These are phyloP conservation scores for Mormyrus iriodes DNA, from an alignment of 2,113 vertebrate species.

Conservation along the genomic window DNA sequence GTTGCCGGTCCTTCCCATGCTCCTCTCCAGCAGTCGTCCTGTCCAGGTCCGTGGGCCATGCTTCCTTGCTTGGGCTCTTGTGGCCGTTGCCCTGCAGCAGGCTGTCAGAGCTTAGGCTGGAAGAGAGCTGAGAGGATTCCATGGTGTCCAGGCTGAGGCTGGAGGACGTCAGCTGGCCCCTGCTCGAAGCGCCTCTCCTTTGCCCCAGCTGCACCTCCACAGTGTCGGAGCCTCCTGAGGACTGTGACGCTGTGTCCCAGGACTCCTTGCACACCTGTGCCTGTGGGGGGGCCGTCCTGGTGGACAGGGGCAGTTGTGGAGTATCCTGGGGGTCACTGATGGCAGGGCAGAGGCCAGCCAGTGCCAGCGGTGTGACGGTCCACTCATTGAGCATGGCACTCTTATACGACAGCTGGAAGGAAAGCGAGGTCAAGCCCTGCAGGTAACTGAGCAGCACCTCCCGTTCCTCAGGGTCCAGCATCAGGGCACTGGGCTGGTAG, in stretches of 20 bases:
- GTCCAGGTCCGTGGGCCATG: conserved; percentile 65
- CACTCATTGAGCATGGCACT: conserved; percentile 87
- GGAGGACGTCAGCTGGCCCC: conserved; percentile 63
- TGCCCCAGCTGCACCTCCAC: conserved; percentile 56
- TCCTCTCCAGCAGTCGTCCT: conserved; percentile 33
- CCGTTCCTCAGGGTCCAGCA: conserved; percentile 79
- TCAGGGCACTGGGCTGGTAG: conserved; percentile 77
- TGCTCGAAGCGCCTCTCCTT: conserved; percentile 37
- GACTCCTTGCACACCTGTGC: conserved; percentile 61
- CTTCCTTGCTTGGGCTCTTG: conserved; percentile 65
- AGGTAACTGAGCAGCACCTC: conserved; percentile 89
- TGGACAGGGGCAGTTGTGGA: conserved; percentile 34
- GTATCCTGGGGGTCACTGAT: conserved; percentile 46
- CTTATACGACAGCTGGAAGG: conserved; percentile 88
- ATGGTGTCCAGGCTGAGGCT: conserved; percentile 82
- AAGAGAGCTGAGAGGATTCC: conserved; percentile 81
- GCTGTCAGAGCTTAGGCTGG: conserved; percentile 82
- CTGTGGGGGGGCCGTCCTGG: conserved; percentile 14
- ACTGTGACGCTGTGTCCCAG: conserved; percentile 78
- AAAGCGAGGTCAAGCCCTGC: conserved; percentile 81
- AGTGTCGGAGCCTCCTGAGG: conserved; percentile 66
- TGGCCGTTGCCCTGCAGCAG: conserved; percentile 58
- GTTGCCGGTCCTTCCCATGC: conserved; percentile 56
- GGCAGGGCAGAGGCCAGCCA: conserved; percentile 75
- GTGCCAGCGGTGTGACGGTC: conserved; percentile 81